These are phyloP conservation scores for Scotopteryx bipunctaria DNA, from an alignment of 2,888 invertebrate species.

Conservation along the genomic window DNA sequence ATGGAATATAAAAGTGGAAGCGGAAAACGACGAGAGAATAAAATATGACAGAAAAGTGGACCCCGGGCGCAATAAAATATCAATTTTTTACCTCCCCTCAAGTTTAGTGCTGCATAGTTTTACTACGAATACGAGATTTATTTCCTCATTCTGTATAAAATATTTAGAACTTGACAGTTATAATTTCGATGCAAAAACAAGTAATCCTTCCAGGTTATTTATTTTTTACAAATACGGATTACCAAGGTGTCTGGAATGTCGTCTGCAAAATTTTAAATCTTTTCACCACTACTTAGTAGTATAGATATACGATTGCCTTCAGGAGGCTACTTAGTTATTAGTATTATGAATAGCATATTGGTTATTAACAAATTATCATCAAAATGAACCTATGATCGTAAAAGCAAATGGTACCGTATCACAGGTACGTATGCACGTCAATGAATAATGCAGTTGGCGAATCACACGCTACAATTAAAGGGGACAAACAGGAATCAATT, in stretches of 20 bases:
- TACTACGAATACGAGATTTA: conserved; percentile 44
- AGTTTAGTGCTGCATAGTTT: conserved; percentile 59
- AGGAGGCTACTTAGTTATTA: too few species aligned
- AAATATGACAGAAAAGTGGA: conserved; percentile 77
- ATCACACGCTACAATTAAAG: conserved; percentile 65
- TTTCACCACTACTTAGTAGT: too few species aligned
- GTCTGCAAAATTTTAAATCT: too few species aligned
- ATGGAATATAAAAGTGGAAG: conserved; percentile 37
- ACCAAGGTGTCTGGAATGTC: too few species aligned
- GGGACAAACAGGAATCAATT: conserved; percentile 74
- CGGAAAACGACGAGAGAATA: conserved; percentile 67
- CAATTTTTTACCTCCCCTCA: conserved; percentile 71
- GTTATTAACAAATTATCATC: neutral
- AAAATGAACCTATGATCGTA: neutral
- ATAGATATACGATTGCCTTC: too few species aligned
- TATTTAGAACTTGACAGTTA: too few species aligned
- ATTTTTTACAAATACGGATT: too few species aligned
- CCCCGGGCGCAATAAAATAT: conserved; percentile 78
- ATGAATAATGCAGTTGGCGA: conserved; percentile 49
- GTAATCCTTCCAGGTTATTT: too few species aligned
- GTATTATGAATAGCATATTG: too few species aligned
- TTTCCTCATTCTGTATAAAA: conserved; percentile 9
- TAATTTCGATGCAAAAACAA: too few species aligned
- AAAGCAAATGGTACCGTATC: conserved; percentile 17
- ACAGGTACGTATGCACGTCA: conserved; percentile 10